These are phyloP conservation scores for Operophtera brumata DNA, from an alignment of 2,888 invertebrate species.

Conservation along the genomic window DNA sequence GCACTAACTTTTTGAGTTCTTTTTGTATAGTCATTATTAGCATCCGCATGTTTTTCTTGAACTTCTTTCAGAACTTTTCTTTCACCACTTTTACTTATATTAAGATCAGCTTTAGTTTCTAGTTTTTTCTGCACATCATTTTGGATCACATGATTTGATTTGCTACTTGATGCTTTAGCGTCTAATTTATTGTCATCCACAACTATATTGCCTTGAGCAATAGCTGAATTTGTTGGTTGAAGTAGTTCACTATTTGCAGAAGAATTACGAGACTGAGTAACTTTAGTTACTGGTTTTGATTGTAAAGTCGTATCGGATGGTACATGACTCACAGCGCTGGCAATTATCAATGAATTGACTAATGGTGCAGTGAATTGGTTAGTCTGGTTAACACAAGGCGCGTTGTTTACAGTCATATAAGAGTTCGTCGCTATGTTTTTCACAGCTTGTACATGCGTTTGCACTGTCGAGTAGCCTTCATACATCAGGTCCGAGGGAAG, in stretches of 20 bases:
- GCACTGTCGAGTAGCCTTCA: slow-evolving; percentile 44
- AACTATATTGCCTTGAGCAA: neutral
- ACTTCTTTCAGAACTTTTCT: slow-evolving; percentile 54
- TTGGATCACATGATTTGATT: neutral
- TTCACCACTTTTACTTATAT: slow-evolving; percentile 38
- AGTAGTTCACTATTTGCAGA: slow-evolving; percentile 4
- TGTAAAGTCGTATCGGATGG: slow-evolving; percentile 17
- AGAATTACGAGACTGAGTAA: neutral
- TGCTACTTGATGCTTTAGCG: neutral
- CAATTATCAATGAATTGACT: slow-evolving; percentile 49
- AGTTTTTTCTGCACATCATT: slow-evolving; percentile 18
- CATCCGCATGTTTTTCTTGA: slow-evolving; percentile 48
- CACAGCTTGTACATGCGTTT: slow-evolving; percentile 34
- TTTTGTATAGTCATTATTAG: slow-evolving; percentile 24
- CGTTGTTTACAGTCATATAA: slow-evolving; percentile 43
- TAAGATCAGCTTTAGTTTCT: slow-evolving; percentile 27
- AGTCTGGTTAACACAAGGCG: slow-evolving; percentile 49
- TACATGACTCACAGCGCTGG: slow-evolving; percentile 38
- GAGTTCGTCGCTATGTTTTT: slow-evolving; percentile 36
- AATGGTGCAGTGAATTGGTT: slow-evolving; percentile 49
- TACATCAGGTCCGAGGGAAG: slow-evolving; percentile 53
- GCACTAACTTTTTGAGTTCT: slow-evolving; percentile 11
- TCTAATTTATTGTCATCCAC: slow-evolving; percentile 4
- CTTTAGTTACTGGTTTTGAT: slow-evolving; percentile 9
- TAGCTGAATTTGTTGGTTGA: neutral